Percentiles rank a stretch among this genome's conserved stretches.
These are phyloP conservation scores for Drosophila watanabei DNA, from an alignment of 1,140 invertebrate species.

Conservation along the genomic window DNA sequence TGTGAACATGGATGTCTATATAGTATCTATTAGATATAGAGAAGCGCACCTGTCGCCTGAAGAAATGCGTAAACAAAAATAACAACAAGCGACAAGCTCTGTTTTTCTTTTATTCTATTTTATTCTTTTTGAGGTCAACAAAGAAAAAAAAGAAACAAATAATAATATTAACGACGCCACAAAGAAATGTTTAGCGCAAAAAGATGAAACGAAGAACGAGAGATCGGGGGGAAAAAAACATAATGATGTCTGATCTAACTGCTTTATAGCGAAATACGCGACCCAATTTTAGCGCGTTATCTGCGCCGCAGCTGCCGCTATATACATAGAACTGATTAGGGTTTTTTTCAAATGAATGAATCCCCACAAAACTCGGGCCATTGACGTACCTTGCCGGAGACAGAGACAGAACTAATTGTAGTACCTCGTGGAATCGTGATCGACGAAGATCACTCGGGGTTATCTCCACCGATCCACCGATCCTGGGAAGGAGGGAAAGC, in stretches of 20 bases:
- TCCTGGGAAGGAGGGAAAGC: slow-evolving; percentile 26
- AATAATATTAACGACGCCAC: slow-evolving; percentile 77
- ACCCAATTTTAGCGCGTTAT: slow-evolving; percentile 76
- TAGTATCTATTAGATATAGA: slow-evolving; percentile 56
- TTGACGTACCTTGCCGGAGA: slow-evolving; percentile 52
- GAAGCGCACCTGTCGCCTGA: slow-evolving; percentile 75
- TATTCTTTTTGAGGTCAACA: slow-evolving; percentile 73
- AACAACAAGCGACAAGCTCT: slow-evolving; percentile 75
- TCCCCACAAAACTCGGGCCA: slow-evolving; percentile 30
- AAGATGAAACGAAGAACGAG: slow-evolving; percentile 44
- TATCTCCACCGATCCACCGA: slow-evolving; percentile 36
- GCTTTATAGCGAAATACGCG: slow-evolving; percentile 71
- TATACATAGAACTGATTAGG: slow-evolving; percentile 55
- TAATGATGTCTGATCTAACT: slow-evolving; percentile 61
- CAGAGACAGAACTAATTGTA: slow-evolving; percentile 36
- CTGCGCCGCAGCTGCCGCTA: slow-evolving; percentile 52
- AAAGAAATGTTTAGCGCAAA: slow-evolving; percentile 71
- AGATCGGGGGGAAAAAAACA: slow-evolving; percentile 13
- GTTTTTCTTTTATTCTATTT: slow-evolving; percentile 32
- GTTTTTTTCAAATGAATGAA: slow-evolving; percentile 69
- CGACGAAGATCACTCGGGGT: slow-evolving; percentile 34
- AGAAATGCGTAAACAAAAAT: slow-evolving; percentile 76
- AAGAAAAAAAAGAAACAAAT: slow-evolving; percentile 16
- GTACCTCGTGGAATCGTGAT: slow-evolving; percentile 34
- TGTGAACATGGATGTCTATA: slow-evolving; percentile 22